These are phyloP conservation scores for Argyra leucocephala DNA, from an alignment of 2,888 invertebrate genomes.

Conservation along the genomic window DNA sequence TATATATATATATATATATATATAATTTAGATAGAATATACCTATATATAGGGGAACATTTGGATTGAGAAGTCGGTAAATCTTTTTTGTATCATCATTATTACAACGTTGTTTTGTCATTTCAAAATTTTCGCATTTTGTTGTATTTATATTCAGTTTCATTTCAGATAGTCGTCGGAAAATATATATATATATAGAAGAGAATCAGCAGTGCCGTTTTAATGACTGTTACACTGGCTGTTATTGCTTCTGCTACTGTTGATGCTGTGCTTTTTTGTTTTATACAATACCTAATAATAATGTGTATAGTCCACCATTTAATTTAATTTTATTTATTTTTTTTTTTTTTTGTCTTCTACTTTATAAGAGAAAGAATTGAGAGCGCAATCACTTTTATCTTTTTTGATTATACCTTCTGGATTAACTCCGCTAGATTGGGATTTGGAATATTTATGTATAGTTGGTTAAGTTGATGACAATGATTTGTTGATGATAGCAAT, in stretches of 20 bases:
- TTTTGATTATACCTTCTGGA: slow-evolving; percentile 4
- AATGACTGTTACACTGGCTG: background rate
- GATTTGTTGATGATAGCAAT: background rate
- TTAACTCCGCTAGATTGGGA: background rate
- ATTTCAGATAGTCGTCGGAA: too few relatives aligned
- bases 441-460: background rate
- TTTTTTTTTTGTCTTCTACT: background rate
- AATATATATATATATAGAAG: too few relatives aligned
- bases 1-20: too few relatives aligned
- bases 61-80: background rate
- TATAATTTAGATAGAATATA: too few relatives aligned
- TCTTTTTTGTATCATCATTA: background rate
- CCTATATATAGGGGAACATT: too few relatives aligned
- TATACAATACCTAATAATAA: background rate
- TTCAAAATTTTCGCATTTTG: too few relatives aligned
- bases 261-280: too few relatives aligned
- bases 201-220: background rate
- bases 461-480: background rate
- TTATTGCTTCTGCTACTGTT: too few relatives aligned
- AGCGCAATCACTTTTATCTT: background rate
- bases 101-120: background rate
- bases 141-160: too few relatives aligned
- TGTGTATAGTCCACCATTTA: slow-evolving; percentile 2
- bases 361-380: background rate
- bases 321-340: background rate